Conservation (phyloP, 2,888 invertebrate species). For the Eubasilissa splendida region DNA sequence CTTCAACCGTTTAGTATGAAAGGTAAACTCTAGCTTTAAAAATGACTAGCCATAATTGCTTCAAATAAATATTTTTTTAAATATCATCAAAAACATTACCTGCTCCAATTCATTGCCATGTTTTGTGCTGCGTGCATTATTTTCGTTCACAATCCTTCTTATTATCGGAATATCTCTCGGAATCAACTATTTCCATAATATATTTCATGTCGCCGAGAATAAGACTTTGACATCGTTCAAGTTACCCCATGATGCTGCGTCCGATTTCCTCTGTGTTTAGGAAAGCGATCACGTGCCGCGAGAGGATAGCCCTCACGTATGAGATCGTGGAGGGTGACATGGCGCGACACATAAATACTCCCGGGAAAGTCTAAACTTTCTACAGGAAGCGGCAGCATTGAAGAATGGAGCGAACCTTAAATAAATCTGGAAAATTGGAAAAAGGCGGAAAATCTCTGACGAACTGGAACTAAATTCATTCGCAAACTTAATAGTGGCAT, state of each 20-base stretch:
- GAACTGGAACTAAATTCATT: too few species aligned
- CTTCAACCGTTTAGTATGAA: too few species aligned
- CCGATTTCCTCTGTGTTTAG: constrained; percentile 24
- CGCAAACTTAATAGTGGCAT: too few species aligned
- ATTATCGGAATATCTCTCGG: too few species aligned
- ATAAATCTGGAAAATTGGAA: background rate
- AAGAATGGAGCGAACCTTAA: constrained; percentile 11
- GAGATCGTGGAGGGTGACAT: background rate
- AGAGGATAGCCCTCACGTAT: constrained; percentile 34
- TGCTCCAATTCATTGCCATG: too few species aligned
- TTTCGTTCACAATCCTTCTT: too few species aligned
- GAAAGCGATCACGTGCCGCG: constrained; percentile 42
- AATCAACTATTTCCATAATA: background rate
- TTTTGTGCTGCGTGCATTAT: too few species aligned
- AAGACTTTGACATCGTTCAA: constrained; percentile 1
- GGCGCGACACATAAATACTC: constrained; percentile 41
- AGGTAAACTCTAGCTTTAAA: too few species aligned
- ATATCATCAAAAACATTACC: too few species aligned
- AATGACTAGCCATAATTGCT: too few species aligned
- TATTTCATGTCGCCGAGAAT: background rate
- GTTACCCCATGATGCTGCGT: constrained; percentile 1
- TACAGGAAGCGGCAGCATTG: constrained; percentile 6
- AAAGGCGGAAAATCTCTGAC: background rate
- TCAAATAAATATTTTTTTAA: too few species aligned
- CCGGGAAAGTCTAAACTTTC: constrained; percentile 14